Conservation (phyloP, 2,797 vertebrate genomes). For the Alectoris magna region DNA sequence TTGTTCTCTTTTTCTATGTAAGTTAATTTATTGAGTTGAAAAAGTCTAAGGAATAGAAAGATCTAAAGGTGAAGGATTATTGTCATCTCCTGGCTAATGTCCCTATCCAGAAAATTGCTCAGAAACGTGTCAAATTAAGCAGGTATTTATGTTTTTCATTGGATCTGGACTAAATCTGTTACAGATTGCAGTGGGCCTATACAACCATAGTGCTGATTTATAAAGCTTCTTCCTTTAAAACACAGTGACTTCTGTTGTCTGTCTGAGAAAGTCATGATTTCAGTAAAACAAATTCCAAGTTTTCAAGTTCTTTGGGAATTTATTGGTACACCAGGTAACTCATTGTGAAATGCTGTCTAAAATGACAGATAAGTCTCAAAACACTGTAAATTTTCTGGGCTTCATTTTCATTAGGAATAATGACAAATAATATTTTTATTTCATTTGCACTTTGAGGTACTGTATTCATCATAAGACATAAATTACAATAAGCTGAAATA, state of each 20-base stretch:
- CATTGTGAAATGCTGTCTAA: background rate
- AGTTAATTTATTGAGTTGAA: constrained; percentile 21
- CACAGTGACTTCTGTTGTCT: background rate
- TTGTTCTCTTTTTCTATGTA: constrained; percentile 18
- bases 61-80: constrained; percentile 35
- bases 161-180: background rate
- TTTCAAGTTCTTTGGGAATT: background rate
- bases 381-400: background rate
- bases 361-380: background rate
- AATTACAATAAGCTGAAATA: constrained; percentile 6
- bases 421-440: constrained; percentile 18
- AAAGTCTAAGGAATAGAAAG: background rate
- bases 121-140: constrained; percentile 24
- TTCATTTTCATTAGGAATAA: constrained; percentile 33
- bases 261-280: background rate
- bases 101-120: background rate
- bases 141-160: background rate
- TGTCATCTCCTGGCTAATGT: background rate
- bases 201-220: background rate
- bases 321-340: background rate
- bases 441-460: constrained; percentile 7
- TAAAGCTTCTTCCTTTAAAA: background rate
- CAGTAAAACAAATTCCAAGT: background rate
- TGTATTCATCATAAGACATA: background rate
- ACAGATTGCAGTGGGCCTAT: background rate